Base-by-base conservation (phyloP, 2,888 invertebrate genomes). In the Andricus quercusramuli region DNA sequence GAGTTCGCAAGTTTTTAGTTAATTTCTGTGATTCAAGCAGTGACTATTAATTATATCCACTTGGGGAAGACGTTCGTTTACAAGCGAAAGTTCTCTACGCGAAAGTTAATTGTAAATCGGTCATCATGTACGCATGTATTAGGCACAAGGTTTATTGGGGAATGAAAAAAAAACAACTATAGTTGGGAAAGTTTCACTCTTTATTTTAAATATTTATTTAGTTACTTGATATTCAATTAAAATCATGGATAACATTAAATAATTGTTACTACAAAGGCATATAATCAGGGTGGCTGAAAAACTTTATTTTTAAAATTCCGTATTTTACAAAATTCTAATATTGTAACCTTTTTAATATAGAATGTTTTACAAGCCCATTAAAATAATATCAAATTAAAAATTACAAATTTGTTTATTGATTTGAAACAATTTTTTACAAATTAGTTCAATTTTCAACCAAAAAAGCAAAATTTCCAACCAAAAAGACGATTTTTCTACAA, bases 81-180 rank as follows among this genome's bases (percentile, higher is more conserved):
- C 51, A 29, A 29, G 32, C 51, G 74, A 56, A 51, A 29, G 29
- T 74, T 74, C 51, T 74, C 32, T 74, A 70, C 37, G 56, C 74
- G 74, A 74, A 74, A 74, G 74, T 29, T 74, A 74, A 56, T 74
- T 74, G 56, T 56, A 74, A 74, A 29, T 56, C 56, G 25, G 74
- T 74, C 74, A 74, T 56, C 51, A 74, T 56, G 25, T 25, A 25
- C 32, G 51, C 32, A 74, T 62, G 62, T 62, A 62, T 62, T 62
- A 62, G 62, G 62, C 15, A 62, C 62, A 62, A 62, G 62, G 62
- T 62, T 62, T 62, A 62, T 62, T 25, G 25, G 25, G 25, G 25
- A 25, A 22, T n/a, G 15, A 22, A 62, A 62, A 25, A 25, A 25
- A 62, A 47, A 47, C 15, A 62, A 25, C 62, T 62, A 62, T 17